Conservation (phyloP, 2,888 invertebrate genomes). For the Eubasilissa splendida region DNA sequence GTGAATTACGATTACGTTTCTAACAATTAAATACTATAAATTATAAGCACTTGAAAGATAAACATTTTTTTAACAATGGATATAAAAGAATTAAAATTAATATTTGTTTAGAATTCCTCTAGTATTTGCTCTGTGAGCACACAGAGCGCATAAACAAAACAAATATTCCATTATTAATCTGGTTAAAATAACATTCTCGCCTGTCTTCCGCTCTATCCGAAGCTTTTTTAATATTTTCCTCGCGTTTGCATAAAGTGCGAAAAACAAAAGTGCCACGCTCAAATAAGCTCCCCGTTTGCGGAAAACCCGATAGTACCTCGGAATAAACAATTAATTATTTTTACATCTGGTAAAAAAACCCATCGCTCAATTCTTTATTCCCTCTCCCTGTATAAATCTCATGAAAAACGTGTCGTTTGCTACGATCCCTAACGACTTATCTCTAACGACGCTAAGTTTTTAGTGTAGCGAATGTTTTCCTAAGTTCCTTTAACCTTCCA, state of each 20-base stretch:
- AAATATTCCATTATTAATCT: conserved; percentile 1
- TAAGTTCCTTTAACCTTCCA: not conserved
- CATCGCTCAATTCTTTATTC: not conserved
- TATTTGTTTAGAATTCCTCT: no score
- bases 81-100: no score
- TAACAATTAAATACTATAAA: no score
- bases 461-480: conserved; percentile 29
- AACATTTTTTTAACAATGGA: no score
- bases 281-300: conserved; percentile 13
- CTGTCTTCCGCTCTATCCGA: not conserved
- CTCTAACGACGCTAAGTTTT: conserved; percentile 49
- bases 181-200: not conserved
- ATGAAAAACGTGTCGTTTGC: conserved; percentile 48
- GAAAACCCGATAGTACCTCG: not conserved
- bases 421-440: conserved; percentile 49
- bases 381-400: conserved; percentile 35
- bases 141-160: no score
- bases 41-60: no score
- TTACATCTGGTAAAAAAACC: conserved; percentile 14
- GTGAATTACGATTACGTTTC: no score
- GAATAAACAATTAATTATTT: conserved; percentile 49
- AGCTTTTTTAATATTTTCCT: conserved; percentile 7
- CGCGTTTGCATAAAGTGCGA: conserved; percentile 17
- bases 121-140: no score
- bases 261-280: conserved; percentile 8